Conservation (phyloP, 2,113 vertebrate species). For the Donacobius atricapilla region DNA sequence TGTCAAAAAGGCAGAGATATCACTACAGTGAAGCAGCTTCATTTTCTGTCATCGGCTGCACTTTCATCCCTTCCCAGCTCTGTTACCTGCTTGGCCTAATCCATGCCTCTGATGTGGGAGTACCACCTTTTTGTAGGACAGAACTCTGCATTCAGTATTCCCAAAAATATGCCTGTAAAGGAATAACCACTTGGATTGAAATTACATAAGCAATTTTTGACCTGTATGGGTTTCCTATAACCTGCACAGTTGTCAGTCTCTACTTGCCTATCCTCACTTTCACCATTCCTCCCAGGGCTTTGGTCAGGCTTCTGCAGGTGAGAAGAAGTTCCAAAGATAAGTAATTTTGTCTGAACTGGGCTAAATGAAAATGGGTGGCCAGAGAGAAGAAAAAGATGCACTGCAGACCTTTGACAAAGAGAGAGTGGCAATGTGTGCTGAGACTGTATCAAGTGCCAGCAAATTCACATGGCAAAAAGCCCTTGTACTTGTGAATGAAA, state of each 20-base stretch:
- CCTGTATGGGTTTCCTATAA: background rate
- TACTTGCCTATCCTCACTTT: background rate
- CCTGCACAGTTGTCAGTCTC: background rate
- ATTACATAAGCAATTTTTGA: background rate
- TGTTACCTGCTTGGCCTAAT: background rate
- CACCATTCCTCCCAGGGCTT: rapidly evolving
- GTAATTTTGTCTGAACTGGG: background rate
- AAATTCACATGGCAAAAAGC: background rate
- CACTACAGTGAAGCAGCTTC: background rate
- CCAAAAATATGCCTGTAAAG: background rate
- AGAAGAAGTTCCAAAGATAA: background rate
- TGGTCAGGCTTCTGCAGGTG: background rate
- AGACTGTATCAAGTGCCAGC: background rate
- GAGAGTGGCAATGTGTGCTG: background rate
- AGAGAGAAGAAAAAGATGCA: background rate
- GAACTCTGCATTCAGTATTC: background rate
- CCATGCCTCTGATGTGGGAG: background rate
- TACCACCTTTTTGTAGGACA: background rate
- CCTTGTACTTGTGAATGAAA: background rate
- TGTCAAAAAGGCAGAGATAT: background rate
- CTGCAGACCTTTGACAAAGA: background rate
- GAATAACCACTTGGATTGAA: background rate
- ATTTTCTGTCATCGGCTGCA: background rate
- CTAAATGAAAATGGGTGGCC: background rate
- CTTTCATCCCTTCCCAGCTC: background rate